Conservation (phyloP, 2,797 vertebrate species). For the Alca torda region DNA sequence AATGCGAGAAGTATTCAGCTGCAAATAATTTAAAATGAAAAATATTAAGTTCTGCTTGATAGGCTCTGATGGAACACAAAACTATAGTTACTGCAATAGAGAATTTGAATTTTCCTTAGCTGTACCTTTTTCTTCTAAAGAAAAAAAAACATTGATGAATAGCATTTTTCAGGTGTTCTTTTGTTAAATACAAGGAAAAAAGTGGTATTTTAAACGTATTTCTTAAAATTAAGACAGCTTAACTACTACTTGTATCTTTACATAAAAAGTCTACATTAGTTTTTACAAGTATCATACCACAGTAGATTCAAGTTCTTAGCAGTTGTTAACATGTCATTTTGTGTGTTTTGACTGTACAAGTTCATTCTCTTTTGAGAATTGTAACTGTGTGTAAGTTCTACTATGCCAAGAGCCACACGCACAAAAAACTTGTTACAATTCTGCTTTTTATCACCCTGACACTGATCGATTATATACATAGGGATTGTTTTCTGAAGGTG, state of each 20-base stretch:
- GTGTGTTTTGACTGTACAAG: not conserved
- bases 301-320: not conserved
- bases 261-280: not conserved
- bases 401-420: not conserved
- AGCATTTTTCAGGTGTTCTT: not conserved
- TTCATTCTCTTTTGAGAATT: not conserved
- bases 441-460: not conserved
- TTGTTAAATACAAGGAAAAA: not conserved
- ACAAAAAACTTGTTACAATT: not conserved
- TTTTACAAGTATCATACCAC: not conserved
- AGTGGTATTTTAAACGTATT: not conserved
- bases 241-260: not conserved
- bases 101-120: not conserved
- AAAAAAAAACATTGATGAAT: not conserved
- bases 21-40: not conserved
- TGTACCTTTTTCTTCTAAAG: not conserved
- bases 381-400: not conserved
- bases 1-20: not conserved
- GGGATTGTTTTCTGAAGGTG: not conserved
- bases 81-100: not conserved
- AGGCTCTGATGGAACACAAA: not conserved
- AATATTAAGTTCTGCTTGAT: not conserved
- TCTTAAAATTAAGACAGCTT: not conserved
- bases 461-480: not conserved
- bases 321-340: not conserved